Conservation (phyloP, 2,113 vertebrate genomes). For the Psettodes erumei region DNA sequence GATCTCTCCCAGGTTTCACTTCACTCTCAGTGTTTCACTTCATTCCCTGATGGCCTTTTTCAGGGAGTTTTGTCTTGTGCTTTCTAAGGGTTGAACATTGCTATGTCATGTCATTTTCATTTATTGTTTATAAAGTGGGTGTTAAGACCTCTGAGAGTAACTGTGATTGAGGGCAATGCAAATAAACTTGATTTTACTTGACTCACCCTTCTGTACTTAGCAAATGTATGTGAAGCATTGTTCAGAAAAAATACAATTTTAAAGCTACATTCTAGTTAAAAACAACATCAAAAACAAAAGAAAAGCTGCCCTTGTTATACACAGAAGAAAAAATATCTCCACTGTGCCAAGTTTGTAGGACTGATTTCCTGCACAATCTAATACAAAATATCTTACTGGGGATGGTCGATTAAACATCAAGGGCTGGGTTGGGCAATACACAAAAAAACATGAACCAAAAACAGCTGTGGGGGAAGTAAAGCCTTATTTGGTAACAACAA, state of each 20-base stretch:
- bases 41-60: slow-evolving; percentile 20
- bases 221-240: slow-evolving; percentile 9
- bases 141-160: slow-evolving; percentile 23
- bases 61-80: slow-evolving; percentile 14
- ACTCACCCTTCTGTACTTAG: slow-evolving; percentile 14
- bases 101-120: slow-evolving; percentile 27
- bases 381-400: neutral
- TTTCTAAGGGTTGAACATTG: slow-evolving; percentile 6
- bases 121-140: slow-evolving; percentile 39
- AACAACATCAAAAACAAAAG: neutral
- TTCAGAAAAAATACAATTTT: neutral
- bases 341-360: neutral
- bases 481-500: neutral
- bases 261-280: neutral
- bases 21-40: slow-evolving; percentile 7
- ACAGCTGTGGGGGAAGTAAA: neutral
- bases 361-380: neutral
- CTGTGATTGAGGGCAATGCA: slow-evolving; percentile 23
- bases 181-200: slow-evolving; percentile 23
- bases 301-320: neutral
- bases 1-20: slow-evolving; percentile 15
- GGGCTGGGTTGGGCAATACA: neutral
- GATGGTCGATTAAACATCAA: neutral
- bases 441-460: neutral
- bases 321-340: neutral